Evolutionary conservation across 92 coral and sea anemone genomes (phyloP), one percentile per base, ranked within the genome.

Genomic region (Micromussa lordhowensis): DNA sequence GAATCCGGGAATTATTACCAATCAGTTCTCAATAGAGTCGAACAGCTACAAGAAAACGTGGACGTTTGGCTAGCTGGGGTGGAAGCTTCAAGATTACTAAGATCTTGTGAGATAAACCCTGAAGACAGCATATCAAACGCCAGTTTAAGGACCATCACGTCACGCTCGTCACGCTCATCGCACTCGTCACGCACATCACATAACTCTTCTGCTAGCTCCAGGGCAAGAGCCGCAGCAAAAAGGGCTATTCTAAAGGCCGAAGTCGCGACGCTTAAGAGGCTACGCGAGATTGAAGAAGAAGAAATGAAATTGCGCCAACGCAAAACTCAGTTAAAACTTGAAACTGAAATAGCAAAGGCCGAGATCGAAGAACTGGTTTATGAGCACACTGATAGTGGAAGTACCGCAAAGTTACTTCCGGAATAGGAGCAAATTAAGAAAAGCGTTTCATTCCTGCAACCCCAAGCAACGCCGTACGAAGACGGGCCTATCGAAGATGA

Each of bases 311-410:
- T 89, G 75, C 80, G 79, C 24, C 86, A 89, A 31, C 24, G 38
- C 26, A 82, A 61, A 38, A 73, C 78, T 18, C 49, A 79, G 18
- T 34, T 85, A 1, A 57, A 72, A 44, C 44, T 86, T 12, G 59
- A n/a, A n/a, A n/a, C n/a, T n/a, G n/a, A n/a, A n/a, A n/a, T n/a
- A n/a, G n/a, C n/a, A n/a, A n/a, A n/a, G 71, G 94, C 94, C 8
- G 64, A 54, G 17, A 93, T 93, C 85, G 91, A 92, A 77, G 93
- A 86, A 74, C 79, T 29, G 14, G 90, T 77, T 8, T 92, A 90
- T 58, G 61, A 83, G 3, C 80, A 89, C 75, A 87, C 90, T 8
- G 76, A 79, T 30, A 53, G 58, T 22, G 82, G 68, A 82, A 69
- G 19, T 8, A 82, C 89, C n/a, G 89, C 74, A 13, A 59, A 5